Percentiles rank a stretch among this genome's conserved stretches.
Evolutionary conservation across 2,113 vertebrate genomes (phyloP).

Genomic region (Microtus oregoni): DNA sequence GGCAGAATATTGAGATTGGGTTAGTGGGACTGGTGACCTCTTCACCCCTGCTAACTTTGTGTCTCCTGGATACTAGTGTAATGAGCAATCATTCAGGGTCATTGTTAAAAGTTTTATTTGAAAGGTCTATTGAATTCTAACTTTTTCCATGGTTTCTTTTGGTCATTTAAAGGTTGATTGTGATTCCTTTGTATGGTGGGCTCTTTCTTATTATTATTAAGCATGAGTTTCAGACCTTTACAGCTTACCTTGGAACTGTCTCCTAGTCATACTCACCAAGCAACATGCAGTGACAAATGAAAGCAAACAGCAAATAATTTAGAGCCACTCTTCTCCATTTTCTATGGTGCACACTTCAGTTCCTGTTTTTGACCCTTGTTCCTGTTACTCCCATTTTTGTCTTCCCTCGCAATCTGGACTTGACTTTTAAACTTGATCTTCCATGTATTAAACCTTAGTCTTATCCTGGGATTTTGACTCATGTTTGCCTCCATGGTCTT

Average conservation of each 20-base stretch:
- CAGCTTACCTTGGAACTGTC: constrained; percentile 50
- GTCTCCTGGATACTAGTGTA: background rate
- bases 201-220: constrained; percentile 56
- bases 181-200: constrained; percentile 30
- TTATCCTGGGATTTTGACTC: constrained; percentile 44
- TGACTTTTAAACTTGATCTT: constrained; percentile 67
- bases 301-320: constrained; percentile 58
- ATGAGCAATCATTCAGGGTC: constrained; percentile 25
- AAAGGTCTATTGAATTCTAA: constrained; percentile 56
- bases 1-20: background rate
- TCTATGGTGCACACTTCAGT: background rate
- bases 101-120: constrained; percentile 58
- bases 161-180: constrained; percentile 20
- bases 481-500: constrained; percentile 7
- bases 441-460: background rate
- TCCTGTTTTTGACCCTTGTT: constrained; percentile 20
- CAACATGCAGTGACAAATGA: constrained; percentile 42
- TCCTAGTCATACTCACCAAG: constrained; percentile 24
- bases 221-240: background rate
- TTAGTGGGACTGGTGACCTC: background rate
- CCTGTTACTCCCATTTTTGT: background rate
- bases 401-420: constrained; percentile 45
- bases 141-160: constrained; percentile 40
- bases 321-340: constrained; percentile 2
- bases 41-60: background rate